phyloP scores from a whole-genome alignment of 2,797 vertebrate species.

The Notamacropus eugenii region DNA sequence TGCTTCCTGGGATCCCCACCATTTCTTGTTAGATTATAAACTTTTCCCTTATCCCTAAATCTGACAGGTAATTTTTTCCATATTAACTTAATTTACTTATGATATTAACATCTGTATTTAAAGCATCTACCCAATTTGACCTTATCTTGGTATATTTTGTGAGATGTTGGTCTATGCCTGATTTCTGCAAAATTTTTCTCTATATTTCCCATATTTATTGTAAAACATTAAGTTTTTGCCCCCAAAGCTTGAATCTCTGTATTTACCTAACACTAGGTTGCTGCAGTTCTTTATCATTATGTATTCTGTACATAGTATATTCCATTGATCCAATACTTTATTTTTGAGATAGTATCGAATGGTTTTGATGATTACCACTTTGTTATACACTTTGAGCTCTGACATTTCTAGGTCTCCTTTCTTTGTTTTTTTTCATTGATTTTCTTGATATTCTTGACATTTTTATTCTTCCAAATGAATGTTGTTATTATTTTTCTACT shows the following conservation, averaged over 20 bases:
- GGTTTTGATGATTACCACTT: not conserved
- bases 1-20: not conserved
- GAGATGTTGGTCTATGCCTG: not conserved
- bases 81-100: not conserved
- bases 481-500: too few relatives aligned
- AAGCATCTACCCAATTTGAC: not conserved
- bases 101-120: not conserved
- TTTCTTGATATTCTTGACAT: too few relatives aligned
- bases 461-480: too few relatives aligned
- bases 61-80: not conserved
- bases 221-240: not conserved
- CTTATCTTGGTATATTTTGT: not conserved
- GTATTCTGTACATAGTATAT: not conserved
- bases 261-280: not conserved
- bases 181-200: too few relatives aligned
- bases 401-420: too few relatives aligned
- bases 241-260: not conserved
- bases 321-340: not conserved
- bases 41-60: not conserved
- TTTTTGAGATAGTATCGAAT: not conserved
- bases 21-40: not conserved
- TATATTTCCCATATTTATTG: not conserved
- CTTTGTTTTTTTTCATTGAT: too few relatives aligned
- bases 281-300: not conserved
- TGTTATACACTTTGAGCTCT: not conserved